These are phyloP conservation scores for Eulithis prunata DNA, from an alignment of 2,888 invertebrate species.

Conservation along the genomic window DNA sequence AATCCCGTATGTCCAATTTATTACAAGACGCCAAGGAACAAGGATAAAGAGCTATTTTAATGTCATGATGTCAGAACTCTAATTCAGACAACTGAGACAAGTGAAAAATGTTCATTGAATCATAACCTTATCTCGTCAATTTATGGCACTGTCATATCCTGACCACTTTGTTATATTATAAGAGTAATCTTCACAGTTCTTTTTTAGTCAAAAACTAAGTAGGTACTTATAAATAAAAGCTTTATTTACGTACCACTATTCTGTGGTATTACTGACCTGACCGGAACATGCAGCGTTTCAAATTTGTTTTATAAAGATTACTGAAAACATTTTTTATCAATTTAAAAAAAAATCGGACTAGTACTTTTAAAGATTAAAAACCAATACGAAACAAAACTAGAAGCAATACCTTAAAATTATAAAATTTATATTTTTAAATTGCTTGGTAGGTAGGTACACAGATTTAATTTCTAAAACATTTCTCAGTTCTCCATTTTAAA, in stretches of 20 bases:
- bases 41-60: constrained; percentile 30
- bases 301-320: no score
- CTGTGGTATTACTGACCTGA: no score
- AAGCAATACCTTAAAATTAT: no score
- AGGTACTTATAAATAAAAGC: not conserved
- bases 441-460: not conserved
- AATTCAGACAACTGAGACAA: constrained; percentile 33
- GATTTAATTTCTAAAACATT: not conserved
- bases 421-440: no score
- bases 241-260: no score
- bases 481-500: not conserved
- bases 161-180: constrained; percentile 26
- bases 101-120: constrained; percentile 39
- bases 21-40: constrained; percentile 10
- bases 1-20: constrained; percentile 15
- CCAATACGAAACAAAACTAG: no score
- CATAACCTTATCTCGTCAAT: constrained; percentile 39
- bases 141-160: constrained; percentile 41
- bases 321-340: no score
- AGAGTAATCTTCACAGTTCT: constrained; percentile 12
- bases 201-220: constrained; percentile 1
- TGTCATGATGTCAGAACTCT: constrained; percentile 38
- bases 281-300: no score
- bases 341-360: no score
- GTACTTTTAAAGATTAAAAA: no score